Base-by-base conservation (phyloP, 2,113 vertebrate species). In the Patagioenas fasciata region DNA sequence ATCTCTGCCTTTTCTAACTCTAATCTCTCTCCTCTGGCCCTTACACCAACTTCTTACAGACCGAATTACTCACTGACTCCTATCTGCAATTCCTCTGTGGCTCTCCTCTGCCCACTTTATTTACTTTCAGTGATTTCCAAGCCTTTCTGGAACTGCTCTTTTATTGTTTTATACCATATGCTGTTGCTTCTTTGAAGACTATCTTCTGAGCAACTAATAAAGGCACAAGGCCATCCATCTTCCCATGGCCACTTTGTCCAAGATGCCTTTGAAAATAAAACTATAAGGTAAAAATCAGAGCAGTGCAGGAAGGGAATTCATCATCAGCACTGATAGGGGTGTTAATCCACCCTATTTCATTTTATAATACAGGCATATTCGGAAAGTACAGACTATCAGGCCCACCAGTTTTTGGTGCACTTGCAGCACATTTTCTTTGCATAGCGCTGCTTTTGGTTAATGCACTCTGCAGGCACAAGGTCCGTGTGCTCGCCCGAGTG, bases 401-500 rank as follows among this genome's bases (percentile, higher is more conserved):
- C 8, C 6, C 40, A 44, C 11, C 44, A 21, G 1, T 19, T 61
- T 95, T 61, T 1, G 0, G 19, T 40, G 23, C 15, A 15, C 54
- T 51, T 81, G 65, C 57, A 47, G 31, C 32, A 64, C 9, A 14
- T 67, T 26, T 54, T 42, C 4, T 58, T 53, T 66, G 67, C 25
- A 14, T 10, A 29, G 23, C 57, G 20, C 8, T 89, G 50, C 62
- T 47, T 25, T 58, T 42, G 88, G 25, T 26, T 38, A 56, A 65
- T 1, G 5, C 31, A 44, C 19, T 36, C 60, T 44, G 50, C 50
- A 88, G 53, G 25, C 31, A 47, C 48, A 86, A 71, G n/a, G 40
- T 16, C 25, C 28, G 7, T 0, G 4, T 40, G 31, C 31, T 54
- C 31, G 2, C 51, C 36, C 8, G 25, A 51, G 47, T 3, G 16